Evolutionary conservation across 2,113 vertebrate genomes (phyloP).

Genomic region (Poeciliopsis retropinna): DNA sequence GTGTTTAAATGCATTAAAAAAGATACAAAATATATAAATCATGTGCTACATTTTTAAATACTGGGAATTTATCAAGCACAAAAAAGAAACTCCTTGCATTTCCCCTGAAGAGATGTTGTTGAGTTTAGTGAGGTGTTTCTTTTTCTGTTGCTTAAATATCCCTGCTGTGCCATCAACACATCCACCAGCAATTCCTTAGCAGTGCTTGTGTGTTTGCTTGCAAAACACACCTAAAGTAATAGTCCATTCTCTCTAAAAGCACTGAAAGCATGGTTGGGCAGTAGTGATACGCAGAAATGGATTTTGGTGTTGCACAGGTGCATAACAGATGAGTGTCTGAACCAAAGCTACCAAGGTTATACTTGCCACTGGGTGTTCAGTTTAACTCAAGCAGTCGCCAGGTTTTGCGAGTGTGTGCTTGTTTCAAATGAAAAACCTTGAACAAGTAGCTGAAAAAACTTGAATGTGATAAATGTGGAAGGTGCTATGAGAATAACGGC

Average conservation of each 20-base stretch:
- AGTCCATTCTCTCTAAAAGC: constrained; percentile 17
- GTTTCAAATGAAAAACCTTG: constrained; percentile 11
- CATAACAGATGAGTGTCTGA: constrained; percentile 27
- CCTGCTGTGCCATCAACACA: constrained; percentile 4
- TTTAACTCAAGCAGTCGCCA: constrained; percentile 12
- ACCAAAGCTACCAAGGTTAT: constrained; percentile 13
- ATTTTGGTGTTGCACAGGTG: constrained; percentile 23
- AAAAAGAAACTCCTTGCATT: neutral
- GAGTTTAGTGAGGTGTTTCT: constrained; percentile 28
- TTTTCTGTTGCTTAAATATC: constrained; percentile 33
- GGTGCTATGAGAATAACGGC: neutral
- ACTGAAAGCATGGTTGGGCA: constrained; percentile 12
- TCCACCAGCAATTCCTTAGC: constrained; percentile 18
- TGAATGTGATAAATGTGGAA: neutral
- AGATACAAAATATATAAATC: too few relatives aligned
- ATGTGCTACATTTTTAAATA: too few relatives aligned
- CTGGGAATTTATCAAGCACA: too few relatives aligned
- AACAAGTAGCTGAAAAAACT: constrained; percentile 8
- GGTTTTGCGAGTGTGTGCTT: neutral
- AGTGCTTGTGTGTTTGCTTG: constrained; percentile 7
- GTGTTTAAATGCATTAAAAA: too few relatives aligned
- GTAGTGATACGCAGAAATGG: constrained; percentile 15
- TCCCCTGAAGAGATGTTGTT: constrained; percentile 12
- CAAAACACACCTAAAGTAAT: constrained; percentile 15
- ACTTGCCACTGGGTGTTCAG: constrained; percentile 17